A percentile compares a stretch with the other conserved stretches of the same genome.
Evolutionary conservation across 1,140 invertebrate genomes (phyloP).

Genomic region (Helicoverpa armigera): DNA sequence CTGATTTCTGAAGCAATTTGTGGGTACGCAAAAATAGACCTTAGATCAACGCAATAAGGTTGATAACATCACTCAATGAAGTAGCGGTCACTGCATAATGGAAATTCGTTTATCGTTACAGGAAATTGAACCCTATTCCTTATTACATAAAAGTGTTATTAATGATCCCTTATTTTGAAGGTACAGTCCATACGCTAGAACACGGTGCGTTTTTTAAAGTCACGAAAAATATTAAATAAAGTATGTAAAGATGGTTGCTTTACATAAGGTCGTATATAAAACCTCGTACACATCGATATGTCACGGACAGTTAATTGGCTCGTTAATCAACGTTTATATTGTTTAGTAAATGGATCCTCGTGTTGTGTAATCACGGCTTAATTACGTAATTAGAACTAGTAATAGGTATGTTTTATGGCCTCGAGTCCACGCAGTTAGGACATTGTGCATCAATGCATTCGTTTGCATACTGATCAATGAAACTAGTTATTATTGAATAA

Average conservation of each 20-base stretch:
- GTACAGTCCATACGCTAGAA: neutral
- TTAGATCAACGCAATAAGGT: conserved; percentile 1
- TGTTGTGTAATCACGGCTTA: neutral
- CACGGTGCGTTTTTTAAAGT: conserved; percentile 14
- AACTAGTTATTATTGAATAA: neutral
- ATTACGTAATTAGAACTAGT: neutral
- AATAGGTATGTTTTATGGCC: neutral
- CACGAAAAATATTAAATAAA: neutral
- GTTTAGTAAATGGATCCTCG: neutral
- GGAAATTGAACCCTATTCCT: conserved; percentile 38
- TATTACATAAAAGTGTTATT: conserved; percentile 29
- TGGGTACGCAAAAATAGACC: neutral
- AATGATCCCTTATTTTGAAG: neutral
- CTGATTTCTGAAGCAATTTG: conserved; percentile 15
- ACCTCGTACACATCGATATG: conserved; percentile 20
- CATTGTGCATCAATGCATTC: neutral
- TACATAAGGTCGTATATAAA: neutral
- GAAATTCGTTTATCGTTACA: conserved; percentile 13
- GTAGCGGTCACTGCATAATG: conserved; percentile 24
- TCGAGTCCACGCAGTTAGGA: neutral
- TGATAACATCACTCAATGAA: neutral
- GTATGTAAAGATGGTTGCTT: conserved; percentile 1
- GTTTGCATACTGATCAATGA: neutral
- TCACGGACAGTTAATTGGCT: conserved; percentile 4
- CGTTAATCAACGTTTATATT: conserved; percentile 12